A percentile compares a stretch with the other conserved stretches of the same genome.
phyloP scores from a whole-genome alignment of 35 echinoderm and acorn worm genomes.

The Ophiothrix spiculata region DNA sequence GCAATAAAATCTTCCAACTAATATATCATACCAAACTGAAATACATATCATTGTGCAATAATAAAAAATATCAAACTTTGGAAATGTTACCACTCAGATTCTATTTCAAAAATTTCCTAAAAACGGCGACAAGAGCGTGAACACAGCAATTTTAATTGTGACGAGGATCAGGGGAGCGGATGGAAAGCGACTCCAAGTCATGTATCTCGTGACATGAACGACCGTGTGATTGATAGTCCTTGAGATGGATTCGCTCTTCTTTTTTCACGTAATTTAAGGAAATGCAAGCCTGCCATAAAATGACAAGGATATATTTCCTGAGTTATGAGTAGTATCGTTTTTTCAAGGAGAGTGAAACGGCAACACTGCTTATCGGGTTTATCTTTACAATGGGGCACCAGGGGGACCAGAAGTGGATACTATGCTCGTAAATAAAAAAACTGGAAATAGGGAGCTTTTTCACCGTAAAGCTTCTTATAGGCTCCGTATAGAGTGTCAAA shows the following conservation, averaged over 20 bases:
- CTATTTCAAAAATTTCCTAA: not conserved
- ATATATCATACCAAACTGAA: not conserved
- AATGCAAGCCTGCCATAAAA: conserved; percentile 3
- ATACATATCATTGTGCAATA: not conserved
- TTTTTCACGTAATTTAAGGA: not conserved
- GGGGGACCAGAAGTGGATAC: too few relatives aligned
- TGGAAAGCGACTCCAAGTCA: not conserved
- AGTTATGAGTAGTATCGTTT: conserved; percentile 11
- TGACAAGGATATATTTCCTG: conserved; percentile 10
- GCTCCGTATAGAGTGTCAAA: too few relatives aligned
- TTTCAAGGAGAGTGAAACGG: not conserved
- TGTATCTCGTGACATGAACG: not conserved
- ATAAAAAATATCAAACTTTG: not conserved
- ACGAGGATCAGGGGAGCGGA: not conserved
- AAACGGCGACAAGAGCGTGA: not conserved
- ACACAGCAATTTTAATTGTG: not conserved
- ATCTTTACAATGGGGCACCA: conserved; percentile 1
- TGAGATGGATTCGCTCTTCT: not conserved
- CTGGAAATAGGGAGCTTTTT: too few relatives aligned
- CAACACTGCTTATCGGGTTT: not conserved
- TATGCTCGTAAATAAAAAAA: too few relatives aligned
- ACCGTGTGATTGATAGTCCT: conserved; percentile 10
- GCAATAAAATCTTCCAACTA: not conserved
- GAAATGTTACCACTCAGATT: conserved; percentile 4
- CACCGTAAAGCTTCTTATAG: too few relatives aligned